phyloP scores from a whole-genome alignment of 2,113 vertebrate genomes.

The Crypturellus undulatus region DNA sequence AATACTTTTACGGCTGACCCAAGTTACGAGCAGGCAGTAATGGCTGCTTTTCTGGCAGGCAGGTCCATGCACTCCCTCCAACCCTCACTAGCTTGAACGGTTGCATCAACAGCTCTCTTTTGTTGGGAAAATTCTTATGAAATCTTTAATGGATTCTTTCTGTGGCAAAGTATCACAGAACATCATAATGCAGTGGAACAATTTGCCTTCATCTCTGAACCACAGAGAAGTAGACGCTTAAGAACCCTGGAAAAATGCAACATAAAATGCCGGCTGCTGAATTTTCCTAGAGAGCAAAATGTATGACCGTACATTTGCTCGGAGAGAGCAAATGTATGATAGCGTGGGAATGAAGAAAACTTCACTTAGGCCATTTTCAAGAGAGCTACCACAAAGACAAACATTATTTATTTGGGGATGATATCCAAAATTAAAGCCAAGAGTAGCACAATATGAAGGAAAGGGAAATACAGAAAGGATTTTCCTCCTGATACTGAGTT shows the following conservation, averaged over 20 bases:
- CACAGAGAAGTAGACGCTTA: background rate
- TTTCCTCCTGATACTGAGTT: background rate
- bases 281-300: background rate
- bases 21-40: background rate
- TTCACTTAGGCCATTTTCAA: background rate
- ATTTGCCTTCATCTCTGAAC: background rate
- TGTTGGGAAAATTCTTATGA: background rate
- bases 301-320: background rate
- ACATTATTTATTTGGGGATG: background rate
- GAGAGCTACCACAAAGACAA: background rate
- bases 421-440: background rate
- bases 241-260: background rate
- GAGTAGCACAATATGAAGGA: background rate
- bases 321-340: background rate
- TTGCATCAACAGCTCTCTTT: background rate
- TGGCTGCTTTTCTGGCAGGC: background rate
- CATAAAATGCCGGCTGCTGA: background rate
- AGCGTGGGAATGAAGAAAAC: background rate
- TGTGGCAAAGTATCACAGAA: background rate
- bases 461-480: background rate
- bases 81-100: background rate
- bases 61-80: background rate
- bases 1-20: background rate
- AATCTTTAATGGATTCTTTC: background rate
- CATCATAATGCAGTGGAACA: background rate